Percentiles rank a stretch among this genome's conserved stretches.
Conservation (phyloP, 2,113 vertebrate genomes). For the Calidris pygmaea region DNA sequence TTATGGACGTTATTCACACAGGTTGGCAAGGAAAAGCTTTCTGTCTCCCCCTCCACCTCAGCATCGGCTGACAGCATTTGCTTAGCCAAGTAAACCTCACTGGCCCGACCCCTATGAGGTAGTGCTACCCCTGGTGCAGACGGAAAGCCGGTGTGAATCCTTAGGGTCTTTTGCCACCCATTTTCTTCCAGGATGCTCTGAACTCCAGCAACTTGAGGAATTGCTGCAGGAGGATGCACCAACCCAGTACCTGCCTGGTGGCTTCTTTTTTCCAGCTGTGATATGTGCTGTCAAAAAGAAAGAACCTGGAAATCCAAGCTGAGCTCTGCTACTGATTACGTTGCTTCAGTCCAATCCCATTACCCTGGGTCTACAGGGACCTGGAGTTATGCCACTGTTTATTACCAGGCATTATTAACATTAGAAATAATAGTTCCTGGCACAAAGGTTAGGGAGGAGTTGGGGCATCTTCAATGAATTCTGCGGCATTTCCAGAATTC, state of each 20-base stretch:
- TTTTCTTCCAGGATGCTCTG: not conserved
- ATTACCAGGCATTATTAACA: slow-evolving; percentile 15
- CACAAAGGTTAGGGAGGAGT: not conserved
- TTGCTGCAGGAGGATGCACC: not conserved
- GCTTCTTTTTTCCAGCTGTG: not conserved
- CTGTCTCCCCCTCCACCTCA: not conserved
- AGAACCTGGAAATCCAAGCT: not conserved
- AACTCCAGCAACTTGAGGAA: not conserved
- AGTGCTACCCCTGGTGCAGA: not conserved
- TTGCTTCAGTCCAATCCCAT: not conserved
- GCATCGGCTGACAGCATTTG: not conserved
- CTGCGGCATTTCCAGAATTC: not conserved
- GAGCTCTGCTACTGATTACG: not conserved
- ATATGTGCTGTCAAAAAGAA: not conserved
- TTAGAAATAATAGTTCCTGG: slow-evolving; percentile 8
- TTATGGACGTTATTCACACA: not conserved
- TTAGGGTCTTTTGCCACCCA: not conserved
- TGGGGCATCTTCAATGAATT: slow-evolving; percentile 25
- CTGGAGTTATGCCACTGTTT: slow-evolving; percentile 1
- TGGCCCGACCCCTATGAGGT: not conserved
- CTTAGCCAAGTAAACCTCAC: not conserved
- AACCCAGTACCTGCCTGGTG: not conserved
- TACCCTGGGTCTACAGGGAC: not conserved
- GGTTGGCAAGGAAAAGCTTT: not conserved
- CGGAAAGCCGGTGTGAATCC: not conserved